These are phyloP conservation scores for Bicyclus anynana DNA, from an alignment of 1,140 invertebrate genomes.

Conservation along the genomic window DNA sequence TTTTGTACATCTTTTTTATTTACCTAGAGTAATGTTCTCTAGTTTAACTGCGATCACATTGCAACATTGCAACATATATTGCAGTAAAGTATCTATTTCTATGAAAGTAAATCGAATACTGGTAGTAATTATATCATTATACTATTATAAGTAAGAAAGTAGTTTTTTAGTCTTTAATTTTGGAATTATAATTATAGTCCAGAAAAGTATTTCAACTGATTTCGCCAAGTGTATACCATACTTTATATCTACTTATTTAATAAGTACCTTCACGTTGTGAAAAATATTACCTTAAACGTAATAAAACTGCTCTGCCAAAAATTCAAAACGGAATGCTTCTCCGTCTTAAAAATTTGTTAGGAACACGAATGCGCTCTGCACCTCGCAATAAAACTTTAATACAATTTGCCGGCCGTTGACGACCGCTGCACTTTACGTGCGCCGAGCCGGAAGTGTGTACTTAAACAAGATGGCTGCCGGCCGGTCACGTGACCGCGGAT, in stretches of 20 bases:
- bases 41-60: no score
- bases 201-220: no score
- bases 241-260: no score
- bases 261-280: not conserved
- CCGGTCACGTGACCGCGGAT: slow-evolving; percentile 68
- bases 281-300: not conserved
- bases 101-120: no score
- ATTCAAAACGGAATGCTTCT: slow-evolving; percentile 12
- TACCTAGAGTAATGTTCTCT: no score
- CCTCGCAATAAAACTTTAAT: slow-evolving; percentile 47
- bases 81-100: no score
- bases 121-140: no score
- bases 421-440: slow-evolving; percentile 49
- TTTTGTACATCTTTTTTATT: not conserved
- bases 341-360: slow-evolving; percentile 33
- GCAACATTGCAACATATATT: no score
- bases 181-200: no score
- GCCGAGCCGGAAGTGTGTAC: slow-evolving; percentile 62
- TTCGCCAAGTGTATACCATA: no score
- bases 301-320: slow-evolving; percentile 6
- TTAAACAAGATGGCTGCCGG: slow-evolving; percentile 68
- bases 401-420: slow-evolving; percentile 46
- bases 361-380: slow-evolving; percentile 36
- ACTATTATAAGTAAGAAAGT: no score
- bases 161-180: no score